A percentile compares a stretch with the other conserved stretches of the same genome.
phyloP scores from a whole-genome alignment of 2,888 invertebrate species.

The Yponomeuta malinellus region DNA sequence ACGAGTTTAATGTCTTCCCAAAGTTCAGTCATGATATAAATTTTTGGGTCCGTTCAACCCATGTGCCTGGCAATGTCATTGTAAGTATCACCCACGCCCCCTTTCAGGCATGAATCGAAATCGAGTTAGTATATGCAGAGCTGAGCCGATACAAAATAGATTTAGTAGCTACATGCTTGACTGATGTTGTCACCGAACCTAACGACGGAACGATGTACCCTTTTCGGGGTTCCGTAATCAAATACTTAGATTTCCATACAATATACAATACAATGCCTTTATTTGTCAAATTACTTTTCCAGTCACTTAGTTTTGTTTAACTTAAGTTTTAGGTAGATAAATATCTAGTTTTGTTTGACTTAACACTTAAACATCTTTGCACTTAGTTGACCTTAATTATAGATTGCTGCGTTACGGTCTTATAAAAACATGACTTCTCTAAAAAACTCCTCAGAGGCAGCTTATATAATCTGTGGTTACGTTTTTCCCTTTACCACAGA shows the following conservation, averaged over 20 bases:
- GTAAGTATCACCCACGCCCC: neutral
- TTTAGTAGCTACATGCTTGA: slow-evolving; percentile 51
- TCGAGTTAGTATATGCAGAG: slow-evolving; percentile 22
- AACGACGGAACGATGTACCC: slow-evolving; percentile 46
- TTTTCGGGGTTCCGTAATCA: slow-evolving; percentile 2
- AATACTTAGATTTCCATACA: neutral
- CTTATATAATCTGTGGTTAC: too few relatives aligned
- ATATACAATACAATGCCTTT: too few relatives aligned
- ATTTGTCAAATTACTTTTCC: too few relatives aligned
- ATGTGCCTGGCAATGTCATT: neutral
- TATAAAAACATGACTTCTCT: too few relatives aligned
- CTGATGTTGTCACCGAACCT: slow-evolving; percentile 48
- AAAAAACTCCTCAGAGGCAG: too few relatives aligned
- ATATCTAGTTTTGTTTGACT: too few relatives aligned
- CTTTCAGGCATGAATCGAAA: slow-evolving; percentile 29
- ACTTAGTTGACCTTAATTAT: too few relatives aligned
- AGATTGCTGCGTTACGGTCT: too few relatives aligned
- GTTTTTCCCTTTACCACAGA: too few relatives aligned
- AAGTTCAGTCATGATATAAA: neutral
- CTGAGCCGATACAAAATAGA: slow-evolving; percentile 34
- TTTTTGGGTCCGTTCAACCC: neutral
- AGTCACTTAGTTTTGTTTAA: too few relatives aligned
- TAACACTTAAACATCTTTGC: too few relatives aligned
- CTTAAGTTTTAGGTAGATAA: too few relatives aligned
- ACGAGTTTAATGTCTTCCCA: neutral